These are phyloP conservation scores for Mugil cephalus DNA, from an alignment of 2,113 vertebrate species.

Conservation along the genomic window DNA sequence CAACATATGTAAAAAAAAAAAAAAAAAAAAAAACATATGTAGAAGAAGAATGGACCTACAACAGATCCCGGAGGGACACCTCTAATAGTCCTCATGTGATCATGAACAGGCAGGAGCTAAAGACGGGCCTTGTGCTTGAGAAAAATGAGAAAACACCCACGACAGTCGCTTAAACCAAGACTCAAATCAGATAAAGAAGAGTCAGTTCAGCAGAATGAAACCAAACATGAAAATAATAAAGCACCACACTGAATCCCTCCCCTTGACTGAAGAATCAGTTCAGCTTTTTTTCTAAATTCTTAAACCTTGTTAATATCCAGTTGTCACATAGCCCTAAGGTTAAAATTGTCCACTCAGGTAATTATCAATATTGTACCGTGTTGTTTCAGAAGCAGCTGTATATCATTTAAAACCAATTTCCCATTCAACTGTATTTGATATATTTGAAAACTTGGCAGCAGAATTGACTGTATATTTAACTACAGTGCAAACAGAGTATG, in stretches of 20 bases:
- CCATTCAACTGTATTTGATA: no score
- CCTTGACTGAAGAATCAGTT: constrained; percentile 53
- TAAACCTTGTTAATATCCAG: constrained; percentile 6
- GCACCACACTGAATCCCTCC: constrained; percentile 53
- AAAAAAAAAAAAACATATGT: no score
- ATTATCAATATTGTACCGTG: no score
- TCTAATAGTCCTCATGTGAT: background rate
- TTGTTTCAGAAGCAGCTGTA: no score
- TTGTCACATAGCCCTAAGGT: background rate
- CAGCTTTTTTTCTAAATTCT: constrained; percentile 14
- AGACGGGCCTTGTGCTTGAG: constrained; percentile 2
- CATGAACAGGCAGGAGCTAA: constrained; percentile 1
- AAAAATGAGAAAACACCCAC: constrained; percentile 67
- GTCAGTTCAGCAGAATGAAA: constrained; percentile 58
- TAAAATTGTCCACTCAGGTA: no score
- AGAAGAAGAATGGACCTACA: background rate
- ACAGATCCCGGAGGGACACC: constrained; percentile 33
- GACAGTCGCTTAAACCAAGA: constrained; percentile 72
- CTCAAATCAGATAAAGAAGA: constrained; percentile 44
- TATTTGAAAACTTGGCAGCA: no score
- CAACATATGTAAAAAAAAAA: no score
- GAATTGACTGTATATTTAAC: no score
- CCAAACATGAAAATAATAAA: constrained; percentile 27
- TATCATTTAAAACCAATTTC: no score
- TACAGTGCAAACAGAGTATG: no score